These are phyloP conservation scores for Caenorhabditis imperialis DNA, from an alignment of 2,888 invertebrate genomes.

Conservation along the genomic window DNA sequence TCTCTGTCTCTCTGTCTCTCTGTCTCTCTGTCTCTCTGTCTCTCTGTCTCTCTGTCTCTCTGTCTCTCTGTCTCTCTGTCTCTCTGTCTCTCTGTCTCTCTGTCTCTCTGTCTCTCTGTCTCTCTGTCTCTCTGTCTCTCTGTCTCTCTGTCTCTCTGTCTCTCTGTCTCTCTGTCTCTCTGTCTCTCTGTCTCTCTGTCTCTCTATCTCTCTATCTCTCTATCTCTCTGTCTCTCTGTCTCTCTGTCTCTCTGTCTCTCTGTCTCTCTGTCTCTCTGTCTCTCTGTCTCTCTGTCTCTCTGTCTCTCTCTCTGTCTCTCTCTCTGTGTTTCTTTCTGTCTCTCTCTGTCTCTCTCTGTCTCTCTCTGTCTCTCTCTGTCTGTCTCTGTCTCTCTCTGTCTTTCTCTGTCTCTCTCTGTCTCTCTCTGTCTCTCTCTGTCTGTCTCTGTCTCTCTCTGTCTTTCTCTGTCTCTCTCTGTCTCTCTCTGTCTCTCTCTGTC, in stretches of 20 bases:
- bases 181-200: conserved; percentile 1
- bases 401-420: not conserved
- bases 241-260: not conserved
- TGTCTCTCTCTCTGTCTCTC: conserved; percentile 2
- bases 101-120: not conserved
- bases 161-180: conserved; percentile 1
- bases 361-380: too few species aligned
- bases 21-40: not conserved
- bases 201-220: not conserved
- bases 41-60: not conserved
- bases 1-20: not conserved
- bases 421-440: conserved; percentile 3
- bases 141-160: not conserved
- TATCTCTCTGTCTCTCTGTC: not conserved
- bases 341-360: not conserved
- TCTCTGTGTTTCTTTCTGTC: not conserved
- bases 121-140: not conserved
- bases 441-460: conserved; percentile 5
- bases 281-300: not conserved
- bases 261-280: not conserved
- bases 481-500: too few species aligned
- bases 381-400: not conserved
- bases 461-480: not conserved
- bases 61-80: not conserved
- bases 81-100: conserved; percentile 6